Conservation (phyloP, 2,113 vertebrate species). For the Ammodytes dubius region DNA sequence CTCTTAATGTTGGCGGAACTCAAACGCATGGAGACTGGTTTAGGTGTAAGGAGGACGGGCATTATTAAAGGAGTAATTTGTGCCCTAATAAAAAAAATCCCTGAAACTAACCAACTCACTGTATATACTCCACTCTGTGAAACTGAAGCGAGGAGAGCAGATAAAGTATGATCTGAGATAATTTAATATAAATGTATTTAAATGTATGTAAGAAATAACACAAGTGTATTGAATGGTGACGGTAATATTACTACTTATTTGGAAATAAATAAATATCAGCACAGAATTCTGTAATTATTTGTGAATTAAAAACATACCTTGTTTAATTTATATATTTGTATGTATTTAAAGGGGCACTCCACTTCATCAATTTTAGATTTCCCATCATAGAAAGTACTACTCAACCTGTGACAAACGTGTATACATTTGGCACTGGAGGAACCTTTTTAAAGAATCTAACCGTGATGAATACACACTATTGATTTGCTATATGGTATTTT, state of each 20-base stretch:
- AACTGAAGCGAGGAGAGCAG: background rate
- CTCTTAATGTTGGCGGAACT: constrained; percentile 10
- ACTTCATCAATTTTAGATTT: background rate
- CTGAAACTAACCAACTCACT: background rate
- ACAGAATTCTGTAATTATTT: background rate
- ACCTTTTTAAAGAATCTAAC: too few relatives aligned
- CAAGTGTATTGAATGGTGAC: background rate
- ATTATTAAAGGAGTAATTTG: background rate
- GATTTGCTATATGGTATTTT: background rate
- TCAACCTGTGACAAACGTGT: background rate
- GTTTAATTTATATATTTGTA: too few relatives aligned
- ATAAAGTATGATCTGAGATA: background rate
- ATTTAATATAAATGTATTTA: background rate
- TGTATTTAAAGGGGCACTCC: background rate
- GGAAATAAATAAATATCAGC: background rate
- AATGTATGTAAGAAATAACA: background rate
- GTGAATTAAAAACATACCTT: background rate
- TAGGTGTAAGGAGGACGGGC: constrained; percentile 1
- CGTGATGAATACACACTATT: background rate
- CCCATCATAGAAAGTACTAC: background rate
- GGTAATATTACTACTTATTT: background rate
- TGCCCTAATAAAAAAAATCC: background rate
- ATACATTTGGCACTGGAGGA: background rate
- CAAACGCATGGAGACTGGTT: constrained; percentile 2
- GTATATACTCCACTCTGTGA: background rate